Conservation (phyloP, 1,140 invertebrate species). For the Ceratosolen fusciceps region DNA sequence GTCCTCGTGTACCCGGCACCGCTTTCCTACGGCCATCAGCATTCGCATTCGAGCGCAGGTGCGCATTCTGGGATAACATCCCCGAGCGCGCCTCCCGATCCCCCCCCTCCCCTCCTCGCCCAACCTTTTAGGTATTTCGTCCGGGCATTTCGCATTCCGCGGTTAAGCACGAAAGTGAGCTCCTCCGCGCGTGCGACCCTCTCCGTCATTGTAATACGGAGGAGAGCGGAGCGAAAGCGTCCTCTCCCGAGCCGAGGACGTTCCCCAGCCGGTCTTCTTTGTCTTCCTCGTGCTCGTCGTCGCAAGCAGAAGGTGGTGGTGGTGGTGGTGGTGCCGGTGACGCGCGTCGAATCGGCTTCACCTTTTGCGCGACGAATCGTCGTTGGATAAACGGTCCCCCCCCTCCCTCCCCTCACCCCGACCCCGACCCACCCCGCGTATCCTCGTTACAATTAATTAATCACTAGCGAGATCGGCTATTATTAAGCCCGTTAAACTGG, state of each 20-base stretch:
- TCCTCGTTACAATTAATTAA: background rate
- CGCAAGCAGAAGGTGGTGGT: too few relatives aligned
- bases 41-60: slow-evolving; percentile 20
- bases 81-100: background rate
- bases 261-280: too few relatives aligned
- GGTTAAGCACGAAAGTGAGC: background rate
- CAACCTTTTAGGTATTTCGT: background rate
- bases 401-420: too few relatives aligned
- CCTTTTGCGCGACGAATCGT: background rate
- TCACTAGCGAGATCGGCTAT: background rate
- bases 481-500: background rate
- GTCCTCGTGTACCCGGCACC: too few relatives aligned
- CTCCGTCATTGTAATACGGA: too few relatives aligned
- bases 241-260: too few relatives aligned
- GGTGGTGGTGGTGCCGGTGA: background rate
- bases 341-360: background rate
- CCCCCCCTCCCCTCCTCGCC: background rate
- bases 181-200: too few relatives aligned
- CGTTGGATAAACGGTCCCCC: background rate
- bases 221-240: too few relatives aligned
- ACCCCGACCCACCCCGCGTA: too few relatives aligned
- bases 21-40: background rate
- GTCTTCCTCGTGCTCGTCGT: too few relatives aligned
- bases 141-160: background rate
- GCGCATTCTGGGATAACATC: background rate